phyloP scores from a whole-genome alignment of 2,113 vertebrate genomes.

The Lethenteron camtschaticum region DNA sequence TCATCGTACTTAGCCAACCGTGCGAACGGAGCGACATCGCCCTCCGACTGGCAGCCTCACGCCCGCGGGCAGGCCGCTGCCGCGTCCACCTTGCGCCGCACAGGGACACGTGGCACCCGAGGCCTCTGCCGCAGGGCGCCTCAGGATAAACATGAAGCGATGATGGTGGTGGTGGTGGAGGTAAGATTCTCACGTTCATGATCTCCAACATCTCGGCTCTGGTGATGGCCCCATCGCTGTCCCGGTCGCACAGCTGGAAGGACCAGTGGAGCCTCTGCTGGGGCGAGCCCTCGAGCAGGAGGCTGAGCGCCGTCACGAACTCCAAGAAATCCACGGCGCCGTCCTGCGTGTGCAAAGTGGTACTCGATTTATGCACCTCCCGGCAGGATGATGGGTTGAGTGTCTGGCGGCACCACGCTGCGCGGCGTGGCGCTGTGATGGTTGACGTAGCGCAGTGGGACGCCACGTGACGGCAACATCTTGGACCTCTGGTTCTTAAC shows the following conservation, averaged over 20 bases:
- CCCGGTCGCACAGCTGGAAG: constrained; percentile 29
- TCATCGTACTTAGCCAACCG: neutral
- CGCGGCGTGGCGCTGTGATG: no score
- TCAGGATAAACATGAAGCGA: neutral
- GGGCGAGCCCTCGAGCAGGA: constrained; percentile 19
- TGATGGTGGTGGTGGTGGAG: no score
- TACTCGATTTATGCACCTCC: no score
- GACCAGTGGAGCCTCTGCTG: constrained; percentile 28
- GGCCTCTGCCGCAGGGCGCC: neutral
- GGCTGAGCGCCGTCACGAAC: constrained; percentile 24
- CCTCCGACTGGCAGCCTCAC: neutral
- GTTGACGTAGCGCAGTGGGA: no score
- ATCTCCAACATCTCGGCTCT: constrained; percentile 25
- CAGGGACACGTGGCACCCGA: neutral
- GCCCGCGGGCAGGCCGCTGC: neutral
- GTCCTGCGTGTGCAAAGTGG: constrained; percentile 13
- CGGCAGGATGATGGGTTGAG: no score
- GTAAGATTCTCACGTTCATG: constrained; percentile 20
- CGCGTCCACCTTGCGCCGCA: neutral
- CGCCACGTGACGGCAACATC: no score
- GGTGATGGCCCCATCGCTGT: constrained; percentile 19
- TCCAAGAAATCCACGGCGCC: constrained; percentile 24
- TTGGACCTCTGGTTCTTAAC: no score
- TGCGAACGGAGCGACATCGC: neutral
- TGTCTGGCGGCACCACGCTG: no score